phyloP scores from a whole-genome alignment of 2,888 invertebrate genomes.

The Desoria tigrina region DNA sequence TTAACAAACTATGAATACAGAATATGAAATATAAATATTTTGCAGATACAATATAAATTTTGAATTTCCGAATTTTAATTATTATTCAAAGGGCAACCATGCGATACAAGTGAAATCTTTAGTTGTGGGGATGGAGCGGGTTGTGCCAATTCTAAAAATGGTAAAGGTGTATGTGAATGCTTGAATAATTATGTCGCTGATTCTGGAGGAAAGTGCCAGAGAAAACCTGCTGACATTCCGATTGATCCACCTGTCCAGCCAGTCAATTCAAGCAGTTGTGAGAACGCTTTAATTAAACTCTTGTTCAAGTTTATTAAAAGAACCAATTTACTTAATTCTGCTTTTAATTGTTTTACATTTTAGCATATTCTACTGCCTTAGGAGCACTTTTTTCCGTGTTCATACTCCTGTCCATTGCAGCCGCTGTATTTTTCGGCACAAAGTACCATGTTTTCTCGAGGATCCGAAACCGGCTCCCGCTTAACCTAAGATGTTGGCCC shows the following conservation, averaged over 20 bases:
- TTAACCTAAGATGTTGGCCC: slow-evolving; percentile 35
- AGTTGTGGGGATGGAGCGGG: slow-evolving; percentile 25
- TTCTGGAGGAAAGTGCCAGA: slow-evolving; percentile 13
- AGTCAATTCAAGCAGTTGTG: slow-evolving; percentile 24
- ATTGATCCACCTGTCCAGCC: slow-evolving; percentile 18
- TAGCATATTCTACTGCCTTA: slow-evolving; percentile 32
- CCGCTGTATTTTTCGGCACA: slow-evolving; percentile 34
- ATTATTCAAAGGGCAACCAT: slow-evolving; percentile 22
- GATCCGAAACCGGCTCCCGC: slow-evolving; percentile 28
- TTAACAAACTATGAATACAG: neutral
- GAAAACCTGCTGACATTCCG: slow-evolving; percentile 8
- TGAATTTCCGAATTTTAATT: too few species aligned
- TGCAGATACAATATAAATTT: too few species aligned
- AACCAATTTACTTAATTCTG: too few species aligned
- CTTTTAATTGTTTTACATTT: neutral
- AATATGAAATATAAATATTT: too few species aligned
- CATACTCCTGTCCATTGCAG: slow-evolving; percentile 28
- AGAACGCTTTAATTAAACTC: slow-evolving; percentile 8
- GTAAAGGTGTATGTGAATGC: slow-evolving; percentile 24
- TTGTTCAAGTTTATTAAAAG: too few species aligned
- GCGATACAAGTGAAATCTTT: slow-evolving; percentile 17
- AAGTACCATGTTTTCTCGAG: slow-evolving; percentile 34
- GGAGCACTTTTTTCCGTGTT: slow-evolving; percentile 33
- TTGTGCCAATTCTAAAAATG: slow-evolving; percentile 19
- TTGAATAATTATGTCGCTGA: slow-evolving; percentile 13